Base-by-base conservation (phyloP, 2,888 invertebrate species). In the Archaeoteleia sp. region DNA sequence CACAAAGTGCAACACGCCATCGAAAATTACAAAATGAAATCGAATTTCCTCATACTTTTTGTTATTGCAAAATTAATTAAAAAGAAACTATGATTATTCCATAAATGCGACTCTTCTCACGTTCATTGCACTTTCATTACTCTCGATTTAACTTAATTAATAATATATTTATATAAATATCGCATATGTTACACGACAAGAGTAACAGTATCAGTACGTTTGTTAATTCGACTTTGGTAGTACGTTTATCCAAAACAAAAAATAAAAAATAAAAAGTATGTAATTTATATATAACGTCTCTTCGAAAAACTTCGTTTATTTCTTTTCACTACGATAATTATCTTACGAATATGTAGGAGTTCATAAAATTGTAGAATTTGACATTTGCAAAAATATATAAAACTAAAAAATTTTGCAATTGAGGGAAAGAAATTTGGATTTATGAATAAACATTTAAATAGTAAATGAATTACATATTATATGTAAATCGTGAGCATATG, bases 171-270 rank as follows among this genome's bases (percentile, higher is more conserved):
- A n/a, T n/a, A n/a, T n/a, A n/a, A 67, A 67, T 34, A 13, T 53
- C 54, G 54, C 46, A 51, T 54, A 53, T 40, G 45, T 60, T 58
- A 25, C 37, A 67, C 54, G 54, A 67, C 39, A 60, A 60, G 55
- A 62, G 35, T 63, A 54, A 54, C 29, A n/a, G n/a, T n/a, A 25
- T 65, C 62, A 62, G 58, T 67, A 62, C 62, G 30, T 57, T 60
- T 49, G 45, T 43, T 65, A 65, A 57, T 69, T 69, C 60, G 65
- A 71, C 74, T 74, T 74, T 74, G 74, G 74, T 74, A 72, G 63
- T 67, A 70, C 54, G 65, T 67, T 71, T 53, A 49, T 62, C 70
- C 65, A 66, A 70, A 71, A 71, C 49, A 43, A 57, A 55, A 49
- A 58, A 10, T 30, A 57, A 65, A 54, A 45, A 37, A 61, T 40